Evolutionary conservation across 2,888 invertebrate genomes (phyloP).

Genomic region (Parascotia fuliginaria): DNA sequence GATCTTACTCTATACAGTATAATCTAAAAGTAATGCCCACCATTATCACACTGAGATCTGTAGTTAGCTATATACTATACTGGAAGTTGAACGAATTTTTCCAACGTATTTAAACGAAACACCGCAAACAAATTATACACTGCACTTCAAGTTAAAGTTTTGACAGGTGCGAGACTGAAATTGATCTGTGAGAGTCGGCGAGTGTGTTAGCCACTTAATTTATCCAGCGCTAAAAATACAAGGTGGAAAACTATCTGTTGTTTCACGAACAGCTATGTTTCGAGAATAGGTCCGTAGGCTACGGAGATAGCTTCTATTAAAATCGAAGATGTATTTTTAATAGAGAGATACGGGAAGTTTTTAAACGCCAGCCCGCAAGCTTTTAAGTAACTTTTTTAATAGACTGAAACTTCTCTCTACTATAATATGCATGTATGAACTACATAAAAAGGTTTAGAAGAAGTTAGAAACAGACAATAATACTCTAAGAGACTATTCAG

Average conservation of each 20-base stretch:
- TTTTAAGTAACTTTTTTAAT: background rate
- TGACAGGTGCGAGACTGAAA: slow-evolving; percentile 38
- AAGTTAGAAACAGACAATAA: no score
- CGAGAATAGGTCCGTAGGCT: slow-evolving; percentile 5
- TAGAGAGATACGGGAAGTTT: background rate
- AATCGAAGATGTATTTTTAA: background rate
- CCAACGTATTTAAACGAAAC: slow-evolving; percentile 12
- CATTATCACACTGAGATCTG: no score
- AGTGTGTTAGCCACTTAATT: slow-evolving; percentile 22
- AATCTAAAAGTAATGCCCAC: no score
- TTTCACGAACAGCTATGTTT: slow-evolving; percentile 14
- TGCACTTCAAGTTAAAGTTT: slow-evolving; percentile 31
- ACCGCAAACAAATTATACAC: slow-evolving; percentile 37
- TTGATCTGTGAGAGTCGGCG: slow-evolving; percentile 29
- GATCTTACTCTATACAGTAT: no score
- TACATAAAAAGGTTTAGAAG: no score
- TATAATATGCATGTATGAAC: no score
- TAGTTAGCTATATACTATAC: no score
- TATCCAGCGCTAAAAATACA: slow-evolving; percentile 35
- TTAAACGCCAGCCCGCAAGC: no score
- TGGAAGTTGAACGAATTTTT: slow-evolving; percentile 5
- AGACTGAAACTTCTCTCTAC: background rate
- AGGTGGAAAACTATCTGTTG: slow-evolving; percentile 19
- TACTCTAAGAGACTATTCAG: no score
- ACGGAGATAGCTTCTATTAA: background rate